Conservation (phyloP, 2,888 invertebrate genomes). For the Hydriomena furcata region DNA sequence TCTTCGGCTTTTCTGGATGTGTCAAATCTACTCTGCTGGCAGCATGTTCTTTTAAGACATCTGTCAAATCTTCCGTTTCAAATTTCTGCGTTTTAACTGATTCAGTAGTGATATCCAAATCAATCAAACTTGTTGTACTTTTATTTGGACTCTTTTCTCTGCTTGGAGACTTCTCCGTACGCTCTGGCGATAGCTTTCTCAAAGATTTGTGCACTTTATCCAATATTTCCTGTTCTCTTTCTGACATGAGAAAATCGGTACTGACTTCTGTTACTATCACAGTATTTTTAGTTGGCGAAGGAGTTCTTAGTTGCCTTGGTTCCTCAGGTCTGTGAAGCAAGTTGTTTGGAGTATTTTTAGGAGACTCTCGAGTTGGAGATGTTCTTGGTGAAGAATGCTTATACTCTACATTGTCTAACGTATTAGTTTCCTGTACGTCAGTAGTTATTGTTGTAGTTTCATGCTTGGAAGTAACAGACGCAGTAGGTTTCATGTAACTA, state of each 20-base stretch:
- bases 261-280: slow-evolving; percentile 42
- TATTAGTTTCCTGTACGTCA: slow-evolving; percentile 31
- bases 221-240: slow-evolving; percentile 68
- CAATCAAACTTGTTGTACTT: slow-evolving; percentile 54
- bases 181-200: slow-evolving; percentile 68
- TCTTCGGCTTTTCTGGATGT: slow-evolving; percentile 36
- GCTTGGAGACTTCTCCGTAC: slow-evolving; percentile 56
- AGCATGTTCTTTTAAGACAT: slow-evolving; percentile 37
- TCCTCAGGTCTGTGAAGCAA: slow-evolving; percentile 37
- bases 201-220: slow-evolving; percentile 68
- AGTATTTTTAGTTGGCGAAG: slow-evolving; percentile 49
- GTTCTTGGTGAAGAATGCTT: slow-evolving; percentile 23
- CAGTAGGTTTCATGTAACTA: slow-evolving; percentile 35
- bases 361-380: slow-evolving; percentile 30
- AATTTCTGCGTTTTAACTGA: slow-evolving; percentile 29
- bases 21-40: slow-evolving; percentile 32
- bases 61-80: slow-evolving; percentile 31
- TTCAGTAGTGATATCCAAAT: slow-evolving; percentile 49
- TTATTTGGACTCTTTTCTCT: slow-evolving; percentile 58
- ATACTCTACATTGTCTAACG: slow-evolving; percentile 16
- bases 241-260: slow-evolving; percentile 57
- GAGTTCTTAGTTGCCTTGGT: slow-evolving; percentile 42
- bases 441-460: slow-evolving; percentile 34
- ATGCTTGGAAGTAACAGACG: slow-evolving; percentile 30
- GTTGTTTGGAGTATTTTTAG: slow-evolving; percentile 25